Evolutionary conservation across 2,888 invertebrate species (phyloP), one percentile per base, ranked within the genome.

Genomic region (Encarsia formosa): DNA sequence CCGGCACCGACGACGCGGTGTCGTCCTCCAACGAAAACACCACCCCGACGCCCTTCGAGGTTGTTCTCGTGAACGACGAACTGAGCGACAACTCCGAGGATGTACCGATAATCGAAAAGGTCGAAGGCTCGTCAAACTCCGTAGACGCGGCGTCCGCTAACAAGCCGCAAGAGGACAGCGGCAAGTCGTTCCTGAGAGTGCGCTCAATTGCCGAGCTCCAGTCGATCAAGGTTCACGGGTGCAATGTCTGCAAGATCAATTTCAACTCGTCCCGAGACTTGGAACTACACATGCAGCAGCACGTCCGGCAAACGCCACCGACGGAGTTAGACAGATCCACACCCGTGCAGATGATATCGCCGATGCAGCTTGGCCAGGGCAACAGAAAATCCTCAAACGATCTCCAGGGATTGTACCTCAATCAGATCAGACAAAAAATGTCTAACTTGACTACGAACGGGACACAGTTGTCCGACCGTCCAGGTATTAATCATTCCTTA

Each of bases 121-220:
- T 34, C 13, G 9, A 9, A 9, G 15, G 13, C 15, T 15, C 34
- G 6, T 5, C 6, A 34, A 11, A 11, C 15, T 15, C 9, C 9
- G 5, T 15, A 5, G n/a, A n/a, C 5, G 34, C 9, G 15, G 5
- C 5, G 8, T 5, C 8, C 15, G 8, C 29, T 9, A 8, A 8
- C 13, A 8, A 29, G 29, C 29, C 31, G n/a, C 2, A n/a, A 2
- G 16, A n/a, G 13, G 54, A 42, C 2, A 26, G 11, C 26, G 43
- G 44, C 2, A 58, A 48, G 39, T 51, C 56, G 6, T 59, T 62
- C 9, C 13, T 65, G 11, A 53, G 65, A 1, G 65, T 65, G 1
- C 62, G 60, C 5, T 52, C 58, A 5, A 52, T 65, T 56, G 39
- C 59, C 2, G 59, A 59, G 13, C 47, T 51, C 5, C 53, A 48